Conservation (phyloP, 2,113 vertebrate genomes). For the Narcine bancroftii region DNA sequence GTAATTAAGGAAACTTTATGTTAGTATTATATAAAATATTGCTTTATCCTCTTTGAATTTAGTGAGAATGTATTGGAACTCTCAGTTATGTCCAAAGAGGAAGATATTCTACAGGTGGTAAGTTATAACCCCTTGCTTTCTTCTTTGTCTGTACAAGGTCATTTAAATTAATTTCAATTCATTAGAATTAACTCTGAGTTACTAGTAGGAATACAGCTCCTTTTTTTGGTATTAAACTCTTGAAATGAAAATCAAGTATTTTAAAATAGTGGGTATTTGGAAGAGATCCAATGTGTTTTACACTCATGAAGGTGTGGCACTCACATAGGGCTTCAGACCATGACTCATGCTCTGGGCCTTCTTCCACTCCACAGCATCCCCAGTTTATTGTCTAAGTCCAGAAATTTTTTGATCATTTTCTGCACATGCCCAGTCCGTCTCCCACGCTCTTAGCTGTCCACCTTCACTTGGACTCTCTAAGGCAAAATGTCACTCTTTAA, state of each 20-base stretch:
- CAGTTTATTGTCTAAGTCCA: too few species aligned
- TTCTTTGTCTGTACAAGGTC: background rate
- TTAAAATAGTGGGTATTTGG: background rate
- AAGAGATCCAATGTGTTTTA: background rate
- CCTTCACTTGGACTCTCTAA: too few species aligned
- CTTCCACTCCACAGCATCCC: too few species aligned
- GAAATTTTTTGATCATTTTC: too few species aligned
- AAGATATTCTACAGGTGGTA: slow-evolving; percentile 94
- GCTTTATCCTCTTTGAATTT: slow-evolving; percentile 43
- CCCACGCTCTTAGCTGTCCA: too few species aligned
- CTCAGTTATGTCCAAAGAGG: slow-evolving; percentile 94
- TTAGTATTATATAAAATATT: background rate
- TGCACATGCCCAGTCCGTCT: too few species aligned
- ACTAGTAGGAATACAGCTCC: background rate
- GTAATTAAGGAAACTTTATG: background rate
- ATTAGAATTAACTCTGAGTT: background rate
- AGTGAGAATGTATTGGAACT: slow-evolving; percentile 86
- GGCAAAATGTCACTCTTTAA: too few species aligned
- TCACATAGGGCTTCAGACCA: too few species aligned
- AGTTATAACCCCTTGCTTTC: slow-evolving; percentile 57
- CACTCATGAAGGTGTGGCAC: too few species aligned
- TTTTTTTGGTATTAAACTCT: background rate
- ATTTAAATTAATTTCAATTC: background rate
- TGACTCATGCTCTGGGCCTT: too few species aligned
- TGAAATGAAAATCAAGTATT: background rate